A percentile compares a stretch with the other conserved stretches of the same genome.
Evolutionary conservation across 2,797 vertebrate species (phyloP).

Genomic region (Trichosurus vulpecula): DNA sequence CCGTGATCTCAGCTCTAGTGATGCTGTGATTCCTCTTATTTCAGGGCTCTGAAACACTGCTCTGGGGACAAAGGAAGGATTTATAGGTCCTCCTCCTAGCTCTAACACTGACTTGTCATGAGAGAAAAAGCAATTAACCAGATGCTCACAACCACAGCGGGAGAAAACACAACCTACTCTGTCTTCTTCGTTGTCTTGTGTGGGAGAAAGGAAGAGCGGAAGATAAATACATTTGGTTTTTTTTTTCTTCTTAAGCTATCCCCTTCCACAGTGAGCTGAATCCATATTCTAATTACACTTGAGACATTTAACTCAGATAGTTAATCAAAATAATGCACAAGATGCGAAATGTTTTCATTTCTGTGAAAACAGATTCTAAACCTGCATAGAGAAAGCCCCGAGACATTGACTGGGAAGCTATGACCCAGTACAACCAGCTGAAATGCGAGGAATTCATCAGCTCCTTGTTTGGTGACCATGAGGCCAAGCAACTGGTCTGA

Average conservation of each 20-base stretch:
- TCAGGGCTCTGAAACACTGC: background rate
- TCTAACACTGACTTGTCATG: background rate
- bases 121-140: constrained; percentile 20
- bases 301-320: constrained; percentile 11
- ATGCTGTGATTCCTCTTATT: background rate
- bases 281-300: constrained; percentile 39
- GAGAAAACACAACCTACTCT: background rate
- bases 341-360: background rate
- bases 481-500: background rate
- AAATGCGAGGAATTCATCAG: background rate
- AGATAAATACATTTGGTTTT: background rate
- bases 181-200: background rate
- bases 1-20: background rate
- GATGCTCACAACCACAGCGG: background rate
- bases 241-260: constrained; percentile 27
- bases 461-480: background rate
- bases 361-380: background rate
- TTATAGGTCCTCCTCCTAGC: background rate
- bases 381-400: constrained; percentile 3
- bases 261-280: background rate
- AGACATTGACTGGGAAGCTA: background rate
- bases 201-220: background rate
- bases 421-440: background rate
- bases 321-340: background rate
- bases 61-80: constrained; percentile 12